Evolutionary conservation across 2,888 invertebrate genomes (phyloP).

Genomic region (Drosophila nr. perissopoda): DNA sequence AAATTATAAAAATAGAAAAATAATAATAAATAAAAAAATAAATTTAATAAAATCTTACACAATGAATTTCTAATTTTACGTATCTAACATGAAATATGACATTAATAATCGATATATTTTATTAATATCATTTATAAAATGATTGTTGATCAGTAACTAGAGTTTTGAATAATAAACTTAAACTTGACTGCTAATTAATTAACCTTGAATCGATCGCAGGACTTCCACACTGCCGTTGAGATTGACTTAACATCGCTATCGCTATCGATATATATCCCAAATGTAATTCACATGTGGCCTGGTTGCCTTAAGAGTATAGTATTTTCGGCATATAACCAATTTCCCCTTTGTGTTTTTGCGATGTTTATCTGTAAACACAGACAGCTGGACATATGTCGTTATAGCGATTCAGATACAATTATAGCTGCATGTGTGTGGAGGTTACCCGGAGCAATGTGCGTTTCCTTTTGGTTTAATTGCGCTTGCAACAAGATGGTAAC

Average conservation of each 20-base stretch:
- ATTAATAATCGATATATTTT: background rate
- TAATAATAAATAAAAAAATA: no score
- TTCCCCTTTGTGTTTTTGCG: background rate
- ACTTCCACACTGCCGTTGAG: background rate
- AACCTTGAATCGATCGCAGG: background rate
- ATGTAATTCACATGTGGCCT: no score
- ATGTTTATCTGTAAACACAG: conserved; percentile 60
- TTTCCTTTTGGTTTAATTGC: conserved; percentile 73
- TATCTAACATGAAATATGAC: background rate
- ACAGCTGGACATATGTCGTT: conserved; percentile 3
- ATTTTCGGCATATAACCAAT: background rate
- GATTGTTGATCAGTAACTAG: background rate
- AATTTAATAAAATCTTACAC: background rate
- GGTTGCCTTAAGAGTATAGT: background rate
- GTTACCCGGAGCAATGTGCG: conserved; percentile 40
- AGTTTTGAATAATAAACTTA: background rate
- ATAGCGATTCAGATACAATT: conserved; percentile 40
- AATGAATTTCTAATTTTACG: background rate
- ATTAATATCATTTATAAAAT: background rate
- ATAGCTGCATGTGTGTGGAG: conserved; percentile 27
- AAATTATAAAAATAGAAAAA: background rate
- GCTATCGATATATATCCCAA: background rate
- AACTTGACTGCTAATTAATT: background rate
- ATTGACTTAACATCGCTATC: background rate
- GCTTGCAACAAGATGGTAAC: conserved; percentile 61